A percentile compares a stretch with the other conserved stretches of the same genome.
Conservation (phyloP, 2,797 vertebrate genomes). For the Eupleurogrammus muticus region DNA sequence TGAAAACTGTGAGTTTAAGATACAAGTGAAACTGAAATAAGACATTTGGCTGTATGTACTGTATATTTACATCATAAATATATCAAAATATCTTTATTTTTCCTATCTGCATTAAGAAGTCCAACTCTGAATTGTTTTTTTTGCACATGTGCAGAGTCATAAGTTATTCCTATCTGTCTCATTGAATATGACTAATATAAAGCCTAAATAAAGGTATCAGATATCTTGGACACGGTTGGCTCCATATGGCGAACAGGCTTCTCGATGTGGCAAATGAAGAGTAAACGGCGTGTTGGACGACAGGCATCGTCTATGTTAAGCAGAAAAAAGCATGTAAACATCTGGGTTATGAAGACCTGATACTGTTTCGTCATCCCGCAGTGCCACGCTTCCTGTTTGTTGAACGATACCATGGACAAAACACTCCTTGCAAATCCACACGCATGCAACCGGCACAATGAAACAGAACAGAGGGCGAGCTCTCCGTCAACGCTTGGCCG, state of each 20-base stretch:
- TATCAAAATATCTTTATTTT: constrained; percentile 29
- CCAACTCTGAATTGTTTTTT: constrained; percentile 38
- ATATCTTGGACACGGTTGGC: constrained; percentile 26
- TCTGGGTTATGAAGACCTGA: constrained; percentile 38
- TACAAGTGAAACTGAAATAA: constrained; percentile 51
- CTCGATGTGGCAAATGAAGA: constrained; percentile 17
- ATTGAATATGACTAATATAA: constrained; percentile 8
- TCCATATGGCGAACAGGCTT: constrained; percentile 17
- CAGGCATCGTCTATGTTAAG: constrained; percentile 28
- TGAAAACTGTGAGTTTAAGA: constrained; percentile 32
- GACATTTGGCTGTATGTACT: constrained; percentile 47
- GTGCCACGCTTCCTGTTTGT: constrained; percentile 25
- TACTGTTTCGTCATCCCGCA: constrained; percentile 6
- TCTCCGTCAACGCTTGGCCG: constrained; percentile 6
- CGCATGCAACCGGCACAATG: neutral
- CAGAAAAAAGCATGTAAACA: constrained; percentile 65
- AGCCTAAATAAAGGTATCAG: constrained; percentile 11
- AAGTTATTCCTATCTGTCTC: constrained; percentile 9
- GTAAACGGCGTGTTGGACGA: constrained; percentile 38
- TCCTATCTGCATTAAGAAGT: constrained; percentile 49
- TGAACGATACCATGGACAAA: constrained; percentile 18
- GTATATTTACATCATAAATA: constrained; percentile 71
- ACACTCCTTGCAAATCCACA: constrained; percentile 7
- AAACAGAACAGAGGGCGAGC: constrained; percentile 14
- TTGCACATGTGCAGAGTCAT: constrained; percentile 14